Evolutionary conservation across 1,140 invertebrate genomes (phyloP).

Genomic region (Camponotus floridanus): DNA sequence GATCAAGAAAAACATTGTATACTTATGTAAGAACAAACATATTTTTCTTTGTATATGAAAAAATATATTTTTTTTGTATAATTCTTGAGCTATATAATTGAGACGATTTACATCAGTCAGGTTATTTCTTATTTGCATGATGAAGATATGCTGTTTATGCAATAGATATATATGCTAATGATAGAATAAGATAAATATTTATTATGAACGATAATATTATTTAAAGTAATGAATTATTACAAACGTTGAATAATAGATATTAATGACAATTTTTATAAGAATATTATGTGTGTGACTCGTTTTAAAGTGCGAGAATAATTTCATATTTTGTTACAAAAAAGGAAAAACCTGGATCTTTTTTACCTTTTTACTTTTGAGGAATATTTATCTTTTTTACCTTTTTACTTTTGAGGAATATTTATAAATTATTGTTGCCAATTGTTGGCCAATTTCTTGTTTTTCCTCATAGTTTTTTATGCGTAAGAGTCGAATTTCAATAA

Average conservation of each 20-base stretch:
- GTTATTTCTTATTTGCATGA: neutral
- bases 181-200: neutral
- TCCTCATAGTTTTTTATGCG: too few relatives aligned
- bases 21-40: too few relatives aligned
- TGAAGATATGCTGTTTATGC: neutral
- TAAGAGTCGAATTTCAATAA: neutral
- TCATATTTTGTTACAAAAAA: too few relatives aligned
- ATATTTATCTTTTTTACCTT: neutral
- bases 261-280: too few relatives aligned
- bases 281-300: too few relatives aligned
- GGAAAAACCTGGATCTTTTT: too few relatives aligned
- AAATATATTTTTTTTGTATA: too few relatives aligned
- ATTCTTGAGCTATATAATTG: neutral
- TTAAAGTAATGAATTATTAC: neutral
- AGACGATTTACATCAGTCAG: neutral
- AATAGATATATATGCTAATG: neutral
- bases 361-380: too few relatives aligned
- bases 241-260: neutral
- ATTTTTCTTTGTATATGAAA: too few relatives aligned
- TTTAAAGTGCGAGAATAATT: too few relatives aligned
- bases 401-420: neutral
- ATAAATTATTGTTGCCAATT: neutral
- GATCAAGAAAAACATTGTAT: too few relatives aligned
- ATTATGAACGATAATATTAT: neutral
- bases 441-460: too few relatives aligned